Evolutionary conservation across 2,113 vertebrate genomes (phyloP), one percentile per base, ranked within the genome.

Genomic region (Forbesichthys agassizii): DNA sequence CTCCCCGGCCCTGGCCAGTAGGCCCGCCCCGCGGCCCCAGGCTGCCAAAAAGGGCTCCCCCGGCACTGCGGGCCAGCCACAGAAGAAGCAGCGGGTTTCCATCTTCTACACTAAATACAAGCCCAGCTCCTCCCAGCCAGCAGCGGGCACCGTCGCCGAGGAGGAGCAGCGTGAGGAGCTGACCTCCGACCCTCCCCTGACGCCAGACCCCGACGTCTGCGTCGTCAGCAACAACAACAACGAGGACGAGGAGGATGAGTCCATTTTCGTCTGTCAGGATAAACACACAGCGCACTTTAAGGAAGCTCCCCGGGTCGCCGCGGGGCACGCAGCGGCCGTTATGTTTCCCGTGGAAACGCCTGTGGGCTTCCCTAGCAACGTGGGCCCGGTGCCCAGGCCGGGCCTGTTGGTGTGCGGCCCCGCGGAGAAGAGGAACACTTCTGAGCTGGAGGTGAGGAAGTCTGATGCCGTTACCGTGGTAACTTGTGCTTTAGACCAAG

Each of bases 291-390:
- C 67, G n/a, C 79, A 83, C 77, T 86, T 87, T 64, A 78, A 85
- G 88, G 72, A 80, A 82, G 86, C 90, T 78, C 79, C 90, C 86
- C 89, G 86, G 82, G 90, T 46, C 91, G 80, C 65, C 68, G 64
- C 87, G 83, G 88, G 88, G 60, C 94, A 88, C 88, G 81, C 92
- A 73, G 91, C 91, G 85, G 88, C 88, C 3, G 92, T 91, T 96
- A 95, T 96, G 95, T 98, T 99, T 98, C 96, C 98, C 89, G 94
- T 96, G 97, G 97, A 98, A 98, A 97, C 92, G 74, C 93, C 93
- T 84, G 77, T 92, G 87, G 91, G 91, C 79, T 92, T 92, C 90
- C 91, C 94, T 77, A 90, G 94, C 73, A 92, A 88, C 47, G 13
- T 91, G 85, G 85, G 92, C 81, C 92, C 92, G 75, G 93, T 84